A percentile compares a stretch with the other conserved stretches of the same genome.
Evolutionary conservation across 2,797 vertebrate species (phyloP).

Genomic region (Phoeniculus purpureus): DNA sequence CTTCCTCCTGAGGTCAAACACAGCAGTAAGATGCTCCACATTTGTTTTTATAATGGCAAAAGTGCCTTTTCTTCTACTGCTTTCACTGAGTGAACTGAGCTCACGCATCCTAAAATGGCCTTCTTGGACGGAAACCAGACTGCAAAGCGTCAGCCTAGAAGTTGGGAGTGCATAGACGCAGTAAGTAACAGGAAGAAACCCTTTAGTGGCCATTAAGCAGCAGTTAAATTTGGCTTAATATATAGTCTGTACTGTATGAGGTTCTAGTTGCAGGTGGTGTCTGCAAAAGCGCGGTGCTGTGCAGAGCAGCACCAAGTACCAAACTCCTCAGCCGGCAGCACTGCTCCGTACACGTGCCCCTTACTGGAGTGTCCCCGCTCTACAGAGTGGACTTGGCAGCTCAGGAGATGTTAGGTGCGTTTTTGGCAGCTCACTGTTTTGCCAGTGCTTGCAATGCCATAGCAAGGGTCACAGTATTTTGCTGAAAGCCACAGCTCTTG

Average conservation of each 20-base stretch:
- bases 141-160: constrained; percentile 9
- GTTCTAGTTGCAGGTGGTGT: background rate
- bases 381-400: background rate
- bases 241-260: background rate
- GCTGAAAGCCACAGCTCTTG: background rate
- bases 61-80: constrained; percentile 7
- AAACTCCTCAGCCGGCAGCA: background rate
- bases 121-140: constrained; percentile 28
- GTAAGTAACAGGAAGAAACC: background rate
- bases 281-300: background rate
- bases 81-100: background rate
- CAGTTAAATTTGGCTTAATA: background rate
- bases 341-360: rapidly evolving
- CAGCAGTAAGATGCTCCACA: background rate
- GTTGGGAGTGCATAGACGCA: background rate
- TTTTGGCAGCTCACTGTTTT: background rate
- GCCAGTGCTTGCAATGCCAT: background rate
- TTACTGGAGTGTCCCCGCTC: background rate
- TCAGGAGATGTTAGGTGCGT: background rate
- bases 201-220: background rate
- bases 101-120: constrained; percentile 8
- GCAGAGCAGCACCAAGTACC: background rate
- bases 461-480: background rate
- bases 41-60: constrained; percentile 23
- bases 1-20: background rate